These are phyloP conservation scores for Thymallus thymallus DNA, from an alignment of 2,113 vertebrate species.

Conservation along the genomic window DNA sequence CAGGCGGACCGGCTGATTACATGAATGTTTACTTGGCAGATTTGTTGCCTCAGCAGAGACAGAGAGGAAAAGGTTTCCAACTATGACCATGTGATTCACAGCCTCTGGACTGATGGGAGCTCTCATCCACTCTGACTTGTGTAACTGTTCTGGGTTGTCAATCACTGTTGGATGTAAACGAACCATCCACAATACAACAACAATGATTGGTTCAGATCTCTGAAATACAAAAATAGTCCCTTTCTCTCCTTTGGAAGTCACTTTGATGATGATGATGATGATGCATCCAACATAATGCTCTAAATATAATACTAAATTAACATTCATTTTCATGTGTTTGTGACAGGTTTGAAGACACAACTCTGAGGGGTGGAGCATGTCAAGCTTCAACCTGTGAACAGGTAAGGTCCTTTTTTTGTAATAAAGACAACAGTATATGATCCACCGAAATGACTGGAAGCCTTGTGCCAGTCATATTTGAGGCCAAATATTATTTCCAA, in stretches of 20 bases:
- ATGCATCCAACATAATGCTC: not conserved
- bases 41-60: conserved; percentile 48
- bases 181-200: not conserved
- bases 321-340: not conserved
- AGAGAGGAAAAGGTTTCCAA: conserved; percentile 26
- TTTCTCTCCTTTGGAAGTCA: not conserved
- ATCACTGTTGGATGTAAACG: not conserved
- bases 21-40: conserved; percentile 58
- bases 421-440: too few species aligned
- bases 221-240: not conserved
- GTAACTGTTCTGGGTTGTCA: conserved; percentile 1
- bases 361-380: conserved; percentile 18
- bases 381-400: conserved; percentile 2
- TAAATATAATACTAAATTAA: not conserved
- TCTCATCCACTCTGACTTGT: conserved; percentile 19
- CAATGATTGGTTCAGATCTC: not conserved
- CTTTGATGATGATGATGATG: conserved; percentile 1
- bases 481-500: not conserved
- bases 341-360: conserved; percentile 29
- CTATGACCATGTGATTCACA: conserved; percentile 17
- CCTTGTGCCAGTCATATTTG: not conserved
- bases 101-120: conserved; percentile 10
- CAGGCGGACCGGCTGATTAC: conserved; percentile 55
- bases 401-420: conserved; percentile 27
- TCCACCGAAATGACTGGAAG: too few species aligned